Evolutionary conservation across 2,888 invertebrate genomes (phyloP), one percentile per base, ranked within the genome.

Genomic region (Oegoconia quadripuncta): DNA sequence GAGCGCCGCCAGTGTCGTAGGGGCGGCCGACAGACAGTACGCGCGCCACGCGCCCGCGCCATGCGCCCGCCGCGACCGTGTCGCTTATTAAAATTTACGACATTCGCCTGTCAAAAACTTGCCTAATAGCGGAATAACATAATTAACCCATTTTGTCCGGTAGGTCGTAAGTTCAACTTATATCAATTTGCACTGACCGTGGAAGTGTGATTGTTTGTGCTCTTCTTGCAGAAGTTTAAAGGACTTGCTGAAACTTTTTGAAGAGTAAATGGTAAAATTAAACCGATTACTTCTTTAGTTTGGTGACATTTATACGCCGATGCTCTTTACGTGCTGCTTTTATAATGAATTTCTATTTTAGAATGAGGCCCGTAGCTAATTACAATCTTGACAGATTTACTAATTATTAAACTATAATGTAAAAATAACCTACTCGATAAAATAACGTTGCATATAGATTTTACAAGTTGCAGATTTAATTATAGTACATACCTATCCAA

Each of bases 1-100:
- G 48, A 45, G 39, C 34, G 39, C 46, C 57, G 72, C 64, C 77
- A 81, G 81, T 81, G 64, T 61, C 59, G 56, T 64, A 67, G 68
- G 69, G 69, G 70, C 74, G 63, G 64, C 69, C 76, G 74, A 44
- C 53, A 56, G 63, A 9, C 17, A 9, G 15, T 37, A 37, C n/a
- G 16, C 20, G 14, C 12, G 18, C 27, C 17, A 6, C 29, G 17
- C 29, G 9, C 3, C 14, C 16, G 16, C 50, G 48, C 48, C 44
- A 33, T 31, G 42, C 45, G 5, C 18, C 20, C n/a, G 17, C 36
- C 28, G 17, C 29, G 9, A 43, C 37, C 53, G 47, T 50, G 55
- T 64, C 62, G 60, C 60, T 60, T 58, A 69, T 67, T 66, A 63
- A 72, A 74, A 68, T 73, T 75, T 73, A 72, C 75, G 76, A 70